These are phyloP conservation scores for Synanthedon tipuliformis DNA, from an alignment of 2,888 invertebrate species.

Conservation along the genomic window DNA sequence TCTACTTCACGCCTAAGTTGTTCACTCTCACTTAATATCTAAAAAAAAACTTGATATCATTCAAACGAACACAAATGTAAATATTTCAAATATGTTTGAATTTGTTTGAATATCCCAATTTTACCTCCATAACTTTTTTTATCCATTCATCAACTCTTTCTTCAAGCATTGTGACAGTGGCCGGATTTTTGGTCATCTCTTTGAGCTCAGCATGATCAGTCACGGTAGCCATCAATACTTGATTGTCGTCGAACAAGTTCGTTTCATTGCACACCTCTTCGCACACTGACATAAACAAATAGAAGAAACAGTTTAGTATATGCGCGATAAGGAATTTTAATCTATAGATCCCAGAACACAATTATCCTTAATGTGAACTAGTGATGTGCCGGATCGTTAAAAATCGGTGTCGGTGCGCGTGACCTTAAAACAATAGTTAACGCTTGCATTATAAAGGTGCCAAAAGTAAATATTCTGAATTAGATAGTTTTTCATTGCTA, in stretches of 20 bases:
- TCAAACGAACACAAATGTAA: not conserved
- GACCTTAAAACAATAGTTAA: no score
- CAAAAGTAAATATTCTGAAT: no score
- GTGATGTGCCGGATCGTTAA: no score
- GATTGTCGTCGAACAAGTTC: constrained; percentile 82
- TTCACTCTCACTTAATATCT: constrained; percentile 88
- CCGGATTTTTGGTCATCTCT: constrained; percentile 75
- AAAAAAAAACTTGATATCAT: not conserved
- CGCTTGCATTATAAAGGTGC: no score
- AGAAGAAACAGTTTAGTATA: no score
- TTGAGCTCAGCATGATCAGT: constrained; percentile 76
- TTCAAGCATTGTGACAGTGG: constrained; percentile 75
- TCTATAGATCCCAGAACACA: no score
- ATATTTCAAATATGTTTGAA: not conserved
- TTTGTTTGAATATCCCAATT: not conserved
- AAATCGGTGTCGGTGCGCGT: no score
- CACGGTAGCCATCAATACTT: constrained; percentile 70
- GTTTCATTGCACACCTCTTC: constrained; percentile 85
- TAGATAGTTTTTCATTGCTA: no score
- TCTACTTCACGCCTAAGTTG: constrained; percentile 92
- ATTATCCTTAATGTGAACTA: not conserved
- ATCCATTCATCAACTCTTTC: constrained; percentile 83
- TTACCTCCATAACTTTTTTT: constrained; percentile 79
- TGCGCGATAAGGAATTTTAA: no score
- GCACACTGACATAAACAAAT: constrained; percentile 67